Base-by-base conservation (phyloP, 2,113 vertebrate species). In the Megaceryle torquata region DNA sequence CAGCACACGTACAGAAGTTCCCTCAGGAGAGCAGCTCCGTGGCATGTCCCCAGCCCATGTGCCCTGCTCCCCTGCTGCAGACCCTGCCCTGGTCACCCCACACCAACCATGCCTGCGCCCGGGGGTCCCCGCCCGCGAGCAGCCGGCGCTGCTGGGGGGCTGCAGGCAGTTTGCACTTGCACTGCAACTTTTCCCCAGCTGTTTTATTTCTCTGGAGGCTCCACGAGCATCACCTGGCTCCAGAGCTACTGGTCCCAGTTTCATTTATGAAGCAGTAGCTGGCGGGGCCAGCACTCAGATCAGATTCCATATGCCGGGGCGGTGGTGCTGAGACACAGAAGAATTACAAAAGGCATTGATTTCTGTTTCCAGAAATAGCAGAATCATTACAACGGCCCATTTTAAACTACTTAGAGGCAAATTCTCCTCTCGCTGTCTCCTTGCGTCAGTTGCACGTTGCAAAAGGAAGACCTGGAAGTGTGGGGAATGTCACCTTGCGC, bases 1-100 rank as follows among this genome's bases (percentile, higher is more conserved):
- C 0, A 0, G 56, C 84, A 28, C 44, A 0, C 43, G 18, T 8
- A 13, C 1, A 21, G 37, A 13, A 21, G 33, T 11, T 7, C 56
- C 75, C 33, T 2, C 2, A 11, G 5, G n/a, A 4, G 21, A 46
- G 60, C 46, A 21, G 69, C 50, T 21, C n/a, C 1, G 1, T 15
- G 70, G 69, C 26, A 37, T 37, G 37, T 24, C n/a, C 15, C 51
- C 33, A 8, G 14, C 50, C 70, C 1, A 0, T 26, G 59, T 22
- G 41, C 26, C 60, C 3, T 3, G 0, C 24, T 6, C n/a, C 33
- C 16, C 13, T 3, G 0, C 35, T 12, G 28, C 41, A 57, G 18
- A n/a, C 41, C 41, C 60, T 18, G 51, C 17, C 28, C 50, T 6
- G 10, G 18, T 4, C 51, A n/a, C 18, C 50, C 39, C 5, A 11